A percentile compares a stretch with the other conserved stretches of the same genome.
These are phyloP conservation scores for Aporrectodea caliginosa DNA, from an alignment of 1,140 invertebrate species.

Conservation along the genomic window DNA sequence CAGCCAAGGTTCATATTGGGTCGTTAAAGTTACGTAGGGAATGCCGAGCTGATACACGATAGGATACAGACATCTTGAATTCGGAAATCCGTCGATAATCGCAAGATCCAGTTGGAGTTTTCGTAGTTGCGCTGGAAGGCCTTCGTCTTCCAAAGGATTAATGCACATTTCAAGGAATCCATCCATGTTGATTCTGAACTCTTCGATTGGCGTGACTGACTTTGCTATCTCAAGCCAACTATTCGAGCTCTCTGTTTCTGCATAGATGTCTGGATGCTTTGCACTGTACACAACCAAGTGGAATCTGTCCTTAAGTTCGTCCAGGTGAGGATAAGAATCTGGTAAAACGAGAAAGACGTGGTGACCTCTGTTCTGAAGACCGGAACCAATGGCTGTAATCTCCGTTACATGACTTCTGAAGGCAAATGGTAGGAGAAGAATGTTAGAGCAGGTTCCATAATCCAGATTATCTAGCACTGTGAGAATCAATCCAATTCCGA, in stretches of 20 bases:
- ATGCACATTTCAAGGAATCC: neutral
- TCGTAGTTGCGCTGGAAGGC: neutral
- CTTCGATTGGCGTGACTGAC: neutral
- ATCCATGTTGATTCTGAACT: neutral
- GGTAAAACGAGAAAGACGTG: neutral
- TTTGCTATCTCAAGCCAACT: neutral
- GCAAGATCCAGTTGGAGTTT: neutral
- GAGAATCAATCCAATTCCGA: too few species aligned
- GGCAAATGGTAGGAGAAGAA: neutral
- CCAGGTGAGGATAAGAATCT: neutral
- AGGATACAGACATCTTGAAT: neutral
- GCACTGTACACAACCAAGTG: neutral
- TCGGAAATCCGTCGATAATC: neutral
- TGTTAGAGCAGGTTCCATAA: neutral
- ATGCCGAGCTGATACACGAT: neutral
- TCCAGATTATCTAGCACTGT: too few species aligned
- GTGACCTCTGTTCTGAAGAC: neutral
- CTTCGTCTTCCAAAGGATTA: neutral
- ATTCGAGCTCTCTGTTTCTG: neutral
- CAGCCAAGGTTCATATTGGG: neutral
- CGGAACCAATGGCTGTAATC: neutral
- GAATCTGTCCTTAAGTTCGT: neutral
- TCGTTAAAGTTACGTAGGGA: neutral
- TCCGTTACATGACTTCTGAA: neutral
- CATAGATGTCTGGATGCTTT: neutral